Evolutionary conservation across 2,113 vertebrate species (phyloP), one percentile per base, ranked within the genome.

Genomic region (Bagarius yarrelli): DNA sequence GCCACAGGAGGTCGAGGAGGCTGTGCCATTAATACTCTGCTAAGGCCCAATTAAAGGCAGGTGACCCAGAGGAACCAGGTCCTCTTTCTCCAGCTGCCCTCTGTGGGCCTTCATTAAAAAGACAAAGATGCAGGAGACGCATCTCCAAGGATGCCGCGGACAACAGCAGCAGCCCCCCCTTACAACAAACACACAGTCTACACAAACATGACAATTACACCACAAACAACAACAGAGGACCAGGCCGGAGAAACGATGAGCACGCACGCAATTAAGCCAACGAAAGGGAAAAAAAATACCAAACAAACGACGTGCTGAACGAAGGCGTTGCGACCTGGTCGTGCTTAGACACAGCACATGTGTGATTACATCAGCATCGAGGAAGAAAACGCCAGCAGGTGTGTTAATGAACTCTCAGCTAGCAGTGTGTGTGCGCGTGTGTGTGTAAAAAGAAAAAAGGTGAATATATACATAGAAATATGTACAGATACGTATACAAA

Each of bases 21-120:
- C 87, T 86, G 83, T 66, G 60, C 84, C 83, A 88, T 88, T 87
- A 91, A 90, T 85, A 72, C 61, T 81, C 86, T 85, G 84, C 89
- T 89, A 87, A 87, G 81, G 86, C 87, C 89, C 91, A 92, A 92
- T 93, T 90, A 93, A 87, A 89, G 84, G 64, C 83, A 84, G 81
- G 84, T 78, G 83, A 89, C 91, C 90, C 85, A 88, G 87, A 87
- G 91, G 87, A 85, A 57, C 85, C 84, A 61, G 66, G 85, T 60
- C 78, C 83, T 78, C 52, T 53, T 60, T 18, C 50, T 73, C 59
- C 83, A 70, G 25, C 63, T 57, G 30, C 70, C 71, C 83, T 81
- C 87, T 77, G 56, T 56, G 86, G 88, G 86, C 84, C 81, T 88
- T 93, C 89, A 91, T 92, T 91, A 92, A 87, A 92, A 87, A 89